These are phyloP conservation scores for Sakesphorus luctuosus DNA, from an alignment of 2,113 vertebrate genomes.

Conservation along the genomic window DNA sequence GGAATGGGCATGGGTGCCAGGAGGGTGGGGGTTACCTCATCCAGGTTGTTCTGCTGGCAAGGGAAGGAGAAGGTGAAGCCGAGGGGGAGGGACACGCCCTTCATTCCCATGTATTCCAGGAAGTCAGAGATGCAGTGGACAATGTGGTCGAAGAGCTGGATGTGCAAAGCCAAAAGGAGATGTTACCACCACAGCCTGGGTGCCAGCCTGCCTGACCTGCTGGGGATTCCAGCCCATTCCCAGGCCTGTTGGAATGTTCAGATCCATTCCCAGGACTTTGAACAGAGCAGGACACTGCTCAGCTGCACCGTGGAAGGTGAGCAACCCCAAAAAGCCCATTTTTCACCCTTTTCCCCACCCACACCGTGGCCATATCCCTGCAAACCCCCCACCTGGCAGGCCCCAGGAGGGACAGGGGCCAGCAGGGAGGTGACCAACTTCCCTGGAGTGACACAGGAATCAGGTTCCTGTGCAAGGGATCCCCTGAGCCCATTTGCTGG, in stretches of 20 bases:
- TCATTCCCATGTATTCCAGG: constrained; percentile 96
- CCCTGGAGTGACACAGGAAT: neutral
- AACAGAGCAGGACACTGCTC: neutral
- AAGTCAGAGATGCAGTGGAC: constrained; percentile 92
- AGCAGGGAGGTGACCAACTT: neutral
- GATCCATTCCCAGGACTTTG: neutral
- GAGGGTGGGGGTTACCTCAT: constrained; percentile 80
- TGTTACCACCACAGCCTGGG: neutral
- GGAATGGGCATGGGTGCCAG: fast-evolving
- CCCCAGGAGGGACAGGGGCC: neutral
- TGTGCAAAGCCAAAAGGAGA: neutral
- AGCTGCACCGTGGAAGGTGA: neutral
- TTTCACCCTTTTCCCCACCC: neutral
- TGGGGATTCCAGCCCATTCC: fast-evolving
- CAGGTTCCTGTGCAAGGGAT: fast-evolving
- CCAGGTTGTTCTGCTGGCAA: constrained; percentile 88
- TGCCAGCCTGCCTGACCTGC: neutral
- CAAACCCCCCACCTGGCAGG: neutral
- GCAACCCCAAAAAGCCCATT: neutral
- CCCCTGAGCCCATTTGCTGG: neutral
- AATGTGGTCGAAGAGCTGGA: constrained; percentile 93
- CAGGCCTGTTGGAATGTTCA: neutral
- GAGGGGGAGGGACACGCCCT: constrained; percentile 85
- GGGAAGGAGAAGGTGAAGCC: constrained; percentile 99
- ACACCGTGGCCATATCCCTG: fast-evolving